Conservation (phyloP, 2,888 invertebrate species). For the Synanthedon andrenaeformis region DNA sequence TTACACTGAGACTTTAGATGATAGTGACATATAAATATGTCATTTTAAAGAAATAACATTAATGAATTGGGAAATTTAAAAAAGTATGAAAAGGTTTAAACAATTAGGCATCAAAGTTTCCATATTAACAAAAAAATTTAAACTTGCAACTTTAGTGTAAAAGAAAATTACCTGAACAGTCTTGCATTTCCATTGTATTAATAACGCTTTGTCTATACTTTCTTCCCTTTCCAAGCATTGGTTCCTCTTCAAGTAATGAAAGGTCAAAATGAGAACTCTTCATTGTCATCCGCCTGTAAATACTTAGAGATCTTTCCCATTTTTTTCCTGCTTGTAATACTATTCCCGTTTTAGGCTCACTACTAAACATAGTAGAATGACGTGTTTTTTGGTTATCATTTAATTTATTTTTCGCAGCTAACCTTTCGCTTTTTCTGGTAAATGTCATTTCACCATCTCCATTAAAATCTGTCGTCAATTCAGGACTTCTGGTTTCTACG, state of each 20-base stretch:
- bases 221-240: slow-evolving; percentile 54
- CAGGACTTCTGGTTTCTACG: background rate
- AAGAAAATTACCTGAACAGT: slow-evolving; percentile 34
- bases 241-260: slow-evolving; percentile 49
- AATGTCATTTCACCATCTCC: background rate
- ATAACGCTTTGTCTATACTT: slow-evolving; percentile 69
- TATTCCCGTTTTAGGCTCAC: slow-evolving; percentile 30
- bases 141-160: background rate
- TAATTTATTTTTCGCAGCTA: background rate
- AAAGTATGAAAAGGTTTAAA: too few relatives aligned
- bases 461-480: background rate
- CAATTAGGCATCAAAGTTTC: background rate
- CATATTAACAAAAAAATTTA: slow-evolving; percentile 1
- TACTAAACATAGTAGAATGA: background rate
- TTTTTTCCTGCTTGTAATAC: slow-evolving; percentile 75
- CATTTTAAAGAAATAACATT: background rate
- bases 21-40: slow-evolving; percentile 33
- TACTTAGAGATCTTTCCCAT: slow-evolving; percentile 76
- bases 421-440: background rate
- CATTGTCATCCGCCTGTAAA: slow-evolving; percentile 63
- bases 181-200: slow-evolving; percentile 65
- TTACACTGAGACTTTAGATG: slow-evolving; percentile 66
- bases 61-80: too few relatives aligned
- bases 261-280: slow-evolving; percentile 44
- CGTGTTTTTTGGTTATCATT: background rate